Evolutionary conservation across 1,140 invertebrate genomes (phyloP).

Genomic region (Zaprionus gabonicus): DNA sequence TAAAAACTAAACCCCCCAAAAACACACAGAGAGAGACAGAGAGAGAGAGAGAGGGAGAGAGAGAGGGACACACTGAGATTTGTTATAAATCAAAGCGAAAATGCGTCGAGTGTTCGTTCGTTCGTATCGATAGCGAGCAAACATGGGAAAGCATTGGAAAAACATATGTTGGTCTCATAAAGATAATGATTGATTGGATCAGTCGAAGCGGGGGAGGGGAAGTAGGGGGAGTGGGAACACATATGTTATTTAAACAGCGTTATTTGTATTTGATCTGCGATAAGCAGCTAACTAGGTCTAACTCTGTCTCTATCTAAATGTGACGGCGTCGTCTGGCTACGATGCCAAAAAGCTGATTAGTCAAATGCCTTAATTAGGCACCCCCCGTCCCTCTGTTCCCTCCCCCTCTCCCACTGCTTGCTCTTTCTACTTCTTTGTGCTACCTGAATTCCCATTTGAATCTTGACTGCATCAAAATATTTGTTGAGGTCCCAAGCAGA

Average conservation of each 20-base stretch:
- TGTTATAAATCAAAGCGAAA: constrained; percentile 68
- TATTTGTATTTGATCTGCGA: constrained; percentile 60
- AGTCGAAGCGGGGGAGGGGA: background rate
- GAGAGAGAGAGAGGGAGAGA: background rate
- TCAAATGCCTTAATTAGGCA: constrained; percentile 70
- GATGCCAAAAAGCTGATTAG: constrained; percentile 65
- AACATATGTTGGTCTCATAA: constrained; percentile 68
- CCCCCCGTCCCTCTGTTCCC: background rate
- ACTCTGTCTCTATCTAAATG: constrained; percentile 18
- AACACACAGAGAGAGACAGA: constrained; percentile 8
- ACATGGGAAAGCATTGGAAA: constrained; percentile 35
- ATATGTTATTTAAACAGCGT: constrained; percentile 61
- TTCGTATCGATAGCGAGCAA: constrained; percentile 41
- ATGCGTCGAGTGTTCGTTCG: constrained; percentile 58
- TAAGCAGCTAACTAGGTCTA: constrained; percentile 68
- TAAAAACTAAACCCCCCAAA: constrained; percentile 67
- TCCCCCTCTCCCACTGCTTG: background rate
- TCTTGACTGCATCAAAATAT: constrained; percentile 58
- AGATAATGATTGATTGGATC: constrained; percentile 77
- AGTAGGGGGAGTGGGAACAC: constrained; percentile 6
- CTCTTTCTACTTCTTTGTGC: constrained; percentile 3
- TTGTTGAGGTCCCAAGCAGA: constrained; percentile 38
- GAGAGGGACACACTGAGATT: constrained; percentile 29
- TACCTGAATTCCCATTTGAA: constrained; percentile 48
- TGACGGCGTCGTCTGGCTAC: constrained; percentile 41